Evolutionary conservation across 2,888 invertebrate genomes (phyloP), one percentile per base, ranked within the genome.

Genomic region (Sepiola atlantica): DNA sequence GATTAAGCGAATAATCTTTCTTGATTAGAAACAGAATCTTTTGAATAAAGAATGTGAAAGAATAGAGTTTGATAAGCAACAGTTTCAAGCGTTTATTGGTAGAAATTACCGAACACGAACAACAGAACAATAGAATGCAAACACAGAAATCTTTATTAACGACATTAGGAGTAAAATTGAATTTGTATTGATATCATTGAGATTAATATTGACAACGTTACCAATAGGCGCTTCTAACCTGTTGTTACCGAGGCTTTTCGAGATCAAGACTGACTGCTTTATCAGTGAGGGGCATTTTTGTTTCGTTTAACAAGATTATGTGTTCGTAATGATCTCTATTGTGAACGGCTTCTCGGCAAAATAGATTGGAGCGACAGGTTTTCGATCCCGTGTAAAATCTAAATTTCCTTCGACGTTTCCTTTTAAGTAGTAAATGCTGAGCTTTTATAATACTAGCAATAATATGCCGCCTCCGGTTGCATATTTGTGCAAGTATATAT

Each of bases 101-200:
- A 32, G n/a, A 77, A 45, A 77, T 77, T 77, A 77, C n/a, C 77
- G 32, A 77, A 77, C 77, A n/a, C 32, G 77, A n/a, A 77, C 77
- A 77, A 16, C 2, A 0, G n/a, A 16, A 77, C n/a, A 16, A 32
- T n/a, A 77, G n/a, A n/a, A n/a, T 32, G 77, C n/a, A 77, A n/a
- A 32, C 18, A n/a, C n/a, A 77, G 77, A 18, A 77, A 77, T 77
- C 77, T 77, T 77, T n/a, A 77, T n/a, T 77, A 77, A 77, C 77
- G 12, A 16, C 32, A 77, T 77, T 77, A 77, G 77, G 77, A 77
- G n/a, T n/a, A 16, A 77, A 77, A 77, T n/a, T n/a, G n/a, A 77
- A 77, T 77, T 77, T 77, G 77, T n/a, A 77, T 77, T 77, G 77
- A 77, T 77, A 32, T 77, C 77, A 77, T n/a, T 77, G n/a, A 77